Percentiles rank a stretch among this genome's conserved stretches.
Conservation (phyloP, 2,113 vertebrate species). For the Mola mola region DNA sequence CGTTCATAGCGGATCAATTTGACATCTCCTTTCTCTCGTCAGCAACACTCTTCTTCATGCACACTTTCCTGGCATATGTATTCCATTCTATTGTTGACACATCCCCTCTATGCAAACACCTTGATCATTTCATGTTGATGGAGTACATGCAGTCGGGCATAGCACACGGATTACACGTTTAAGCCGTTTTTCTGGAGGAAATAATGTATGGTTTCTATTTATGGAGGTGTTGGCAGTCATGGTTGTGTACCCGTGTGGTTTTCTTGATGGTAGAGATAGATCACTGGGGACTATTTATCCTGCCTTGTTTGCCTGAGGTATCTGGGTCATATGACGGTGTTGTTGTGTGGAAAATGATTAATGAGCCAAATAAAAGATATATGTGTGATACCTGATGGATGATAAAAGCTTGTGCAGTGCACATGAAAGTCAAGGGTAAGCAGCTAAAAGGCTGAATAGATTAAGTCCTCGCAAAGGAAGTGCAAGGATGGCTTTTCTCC, state of each 20-base stretch:
- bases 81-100: background rate
- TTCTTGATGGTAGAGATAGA: background rate
- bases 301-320: too few relatives aligned
- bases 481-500: too few relatives aligned
- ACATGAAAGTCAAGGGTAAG: too few relatives aligned
- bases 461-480: too few relatives aligned
- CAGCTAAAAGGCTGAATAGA: too few relatives aligned
- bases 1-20: too few relatives aligned
- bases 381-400: too few relatives aligned
- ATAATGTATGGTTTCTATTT: constrained; percentile 20
- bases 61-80: background rate
- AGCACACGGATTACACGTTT: constrained; percentile 29
- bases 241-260: background rate
- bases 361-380: too few relatives aligned
- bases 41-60: background rate
- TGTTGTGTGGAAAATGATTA: too few relatives aligned
- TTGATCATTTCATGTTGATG: constrained; percentile 3
- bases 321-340: too few relatives aligned
- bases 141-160: constrained; percentile 8
- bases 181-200: background rate
- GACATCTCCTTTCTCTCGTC: too few relatives aligned
- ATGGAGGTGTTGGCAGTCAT: background rate
- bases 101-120: background rate
- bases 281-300: background rate
- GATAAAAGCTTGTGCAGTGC: too few relatives aligned